Conservation (phyloP, 2,888 invertebrate genomes). For the Bombylius discolor region DNA sequence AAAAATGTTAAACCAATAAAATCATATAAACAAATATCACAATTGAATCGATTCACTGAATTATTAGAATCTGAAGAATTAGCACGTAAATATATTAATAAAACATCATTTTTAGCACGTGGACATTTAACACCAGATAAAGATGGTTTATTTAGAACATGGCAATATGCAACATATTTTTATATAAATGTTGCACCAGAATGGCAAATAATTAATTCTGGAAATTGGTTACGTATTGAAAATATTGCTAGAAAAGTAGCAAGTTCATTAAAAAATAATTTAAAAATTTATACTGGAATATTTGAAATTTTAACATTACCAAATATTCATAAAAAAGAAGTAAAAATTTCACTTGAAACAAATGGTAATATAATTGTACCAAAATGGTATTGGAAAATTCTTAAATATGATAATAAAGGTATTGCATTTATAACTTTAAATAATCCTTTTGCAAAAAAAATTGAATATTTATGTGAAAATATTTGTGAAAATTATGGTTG, state of each 20-base stretch:
- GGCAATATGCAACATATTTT: conserved; percentile 38
- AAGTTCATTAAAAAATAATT: conserved; percentile 21
- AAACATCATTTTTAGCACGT: conserved; percentile 28
- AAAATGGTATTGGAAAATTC: conserved; percentile 37
- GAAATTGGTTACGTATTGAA: conserved; percentile 39
- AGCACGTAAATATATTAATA: conserved; percentile 23
- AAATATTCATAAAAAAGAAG: conserved; percentile 16
- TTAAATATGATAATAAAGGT: conserved; percentile 29
- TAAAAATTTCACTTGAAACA: conserved; percentile 29
- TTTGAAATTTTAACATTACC: conserved; percentile 30
- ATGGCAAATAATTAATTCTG: conserved; percentile 37
- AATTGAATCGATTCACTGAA: conserved; percentile 24
- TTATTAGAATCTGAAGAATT: conserved; percentile 14
- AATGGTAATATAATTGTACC: conserved; percentile 33
- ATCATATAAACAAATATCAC: conserved; percentile 25
- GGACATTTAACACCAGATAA: conserved; percentile 40
- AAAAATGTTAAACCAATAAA: conserved; percentile 16
- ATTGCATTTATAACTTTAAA: conserved; percentile 38
- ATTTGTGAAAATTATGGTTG: conserved; percentile 31
- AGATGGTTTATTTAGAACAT: conserved; percentile 36
- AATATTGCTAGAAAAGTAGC: conserved; percentile 30
- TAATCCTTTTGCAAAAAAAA: conserved; percentile 32
- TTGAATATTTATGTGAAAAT: conserved; percentile 29
- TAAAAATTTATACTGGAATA: conserved; percentile 36
- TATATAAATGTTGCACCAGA: conserved; percentile 39